Conservation (phyloP, 2,888 invertebrate species). For the Thecocarcelia acutangulata region DNA sequence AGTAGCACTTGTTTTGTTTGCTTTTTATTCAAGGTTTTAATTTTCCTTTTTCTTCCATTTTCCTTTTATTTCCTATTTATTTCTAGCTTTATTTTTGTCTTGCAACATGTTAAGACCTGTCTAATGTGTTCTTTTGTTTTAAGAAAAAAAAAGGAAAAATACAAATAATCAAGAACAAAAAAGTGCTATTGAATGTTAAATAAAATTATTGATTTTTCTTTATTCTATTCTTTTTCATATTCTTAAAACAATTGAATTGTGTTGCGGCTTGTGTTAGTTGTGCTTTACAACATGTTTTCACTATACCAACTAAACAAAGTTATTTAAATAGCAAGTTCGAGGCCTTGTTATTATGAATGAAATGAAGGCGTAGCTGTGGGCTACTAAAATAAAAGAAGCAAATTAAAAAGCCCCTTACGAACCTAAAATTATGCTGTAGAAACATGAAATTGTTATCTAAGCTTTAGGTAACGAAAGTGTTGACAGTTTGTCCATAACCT, state of each 20-base stretch:
- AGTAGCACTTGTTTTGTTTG: neutral
- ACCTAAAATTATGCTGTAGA: slow-evolving; percentile 22
- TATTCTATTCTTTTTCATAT: slow-evolving; percentile 4
- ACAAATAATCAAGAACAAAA: neutral
- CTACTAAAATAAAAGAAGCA: neutral
- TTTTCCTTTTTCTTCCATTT: slow-evolving; percentile 5
- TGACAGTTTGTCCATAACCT: slow-evolving; percentile 11
- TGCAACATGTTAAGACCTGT: slow-evolving; percentile 50
- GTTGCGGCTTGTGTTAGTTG: slow-evolving; percentile 1
- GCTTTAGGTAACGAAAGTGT: too few species aligned
- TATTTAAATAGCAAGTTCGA: slow-evolving; percentile 53
- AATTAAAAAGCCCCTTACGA: neutral
- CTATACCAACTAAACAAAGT: slow-evolving; percentile 3
- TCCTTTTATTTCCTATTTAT: slow-evolving; percentile 2
- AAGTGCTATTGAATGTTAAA: slow-evolving; percentile 58
- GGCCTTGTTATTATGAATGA: slow-evolving; percentile 35
- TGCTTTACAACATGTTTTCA: slow-evolving; percentile 8
- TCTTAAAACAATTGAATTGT: slow-evolving; percentile 14
- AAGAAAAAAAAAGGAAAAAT: slow-evolving; percentile 1
- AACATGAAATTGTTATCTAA: neutral
- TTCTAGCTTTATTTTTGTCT: slow-evolving; percentile 27
- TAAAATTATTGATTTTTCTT: slow-evolving; percentile 56
- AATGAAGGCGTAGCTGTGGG: slow-evolving; percentile 13
- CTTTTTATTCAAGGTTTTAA: slow-evolving; percentile 52
- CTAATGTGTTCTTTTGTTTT: slow-evolving; percentile 48